phyloP scores from a whole-genome alignment of 2,113 vertebrate species.

The Trematocara unimaculatum region DNA sequence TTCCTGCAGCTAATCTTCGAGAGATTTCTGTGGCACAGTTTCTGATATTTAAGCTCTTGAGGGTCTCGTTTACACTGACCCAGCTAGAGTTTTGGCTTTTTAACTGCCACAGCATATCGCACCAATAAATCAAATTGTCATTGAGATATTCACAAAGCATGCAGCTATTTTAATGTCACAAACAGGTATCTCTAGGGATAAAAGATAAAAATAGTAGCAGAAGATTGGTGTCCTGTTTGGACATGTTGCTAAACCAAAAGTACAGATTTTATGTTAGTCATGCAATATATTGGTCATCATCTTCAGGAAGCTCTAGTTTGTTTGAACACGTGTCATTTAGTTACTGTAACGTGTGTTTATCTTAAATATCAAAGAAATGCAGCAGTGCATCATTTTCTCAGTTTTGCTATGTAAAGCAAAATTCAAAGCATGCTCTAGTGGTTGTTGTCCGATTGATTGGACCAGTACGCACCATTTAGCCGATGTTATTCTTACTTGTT shows the following conservation, averaged over 20 bases:
- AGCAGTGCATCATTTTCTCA: neutral
- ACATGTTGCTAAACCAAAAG: neutral
- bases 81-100: conserved; percentile 3
- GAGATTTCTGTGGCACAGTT: neutral
- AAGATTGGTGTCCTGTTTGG: neutral
- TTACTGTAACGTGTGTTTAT: neutral
- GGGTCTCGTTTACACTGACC: neutral
- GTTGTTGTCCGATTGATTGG: neutral
- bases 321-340: neutral
- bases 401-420: neutral
- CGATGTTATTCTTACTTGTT: neutral
- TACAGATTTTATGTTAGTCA: neutral
- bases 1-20: neutral
- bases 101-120: conserved; percentile 13
- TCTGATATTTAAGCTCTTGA: neutral
- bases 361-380: neutral
- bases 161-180: conserved; percentile 22
- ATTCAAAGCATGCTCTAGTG: neutral
- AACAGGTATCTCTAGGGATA: conserved; percentile 25
- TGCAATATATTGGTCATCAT: neutral
- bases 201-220: conserved; percentile 15
- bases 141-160: conserved; percentile 23
- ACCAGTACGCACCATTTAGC: neutral
- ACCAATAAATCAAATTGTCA: conserved; percentile 43
- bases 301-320: neutral